phyloP scores from a whole-genome alignment of 2,888 invertebrate genomes.

The Plagodis dolabraria region DNA sequence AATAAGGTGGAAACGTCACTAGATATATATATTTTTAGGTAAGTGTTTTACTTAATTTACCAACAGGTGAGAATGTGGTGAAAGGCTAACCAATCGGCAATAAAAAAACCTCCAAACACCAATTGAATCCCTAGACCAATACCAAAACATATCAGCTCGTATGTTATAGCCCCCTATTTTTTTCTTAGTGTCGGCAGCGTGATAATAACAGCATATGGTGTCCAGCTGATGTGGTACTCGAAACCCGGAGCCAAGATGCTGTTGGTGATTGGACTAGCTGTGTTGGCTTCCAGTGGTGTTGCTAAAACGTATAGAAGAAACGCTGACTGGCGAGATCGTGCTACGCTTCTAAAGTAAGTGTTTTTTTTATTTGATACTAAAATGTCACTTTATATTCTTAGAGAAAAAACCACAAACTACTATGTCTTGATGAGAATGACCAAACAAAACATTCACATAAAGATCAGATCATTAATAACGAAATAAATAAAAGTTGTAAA shows the following conservation, averaged over 20 bases:
- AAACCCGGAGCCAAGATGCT: conserved; percentile 81
- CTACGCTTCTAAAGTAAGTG: conserved; percentile 89
- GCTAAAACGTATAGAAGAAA: conserved; percentile 89
- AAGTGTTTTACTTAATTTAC: too few species aligned
- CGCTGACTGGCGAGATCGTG: conserved; percentile 91
- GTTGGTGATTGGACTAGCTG: conserved; percentile 82
- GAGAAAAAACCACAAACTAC: neutral
- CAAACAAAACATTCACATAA: too few species aligned
- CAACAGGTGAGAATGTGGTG: too few species aligned
- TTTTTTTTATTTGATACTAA: neutral
- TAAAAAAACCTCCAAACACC: too few species aligned
- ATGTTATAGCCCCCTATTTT: neutral
- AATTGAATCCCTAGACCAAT: too few species aligned
- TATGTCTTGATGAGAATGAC: too few species aligned
- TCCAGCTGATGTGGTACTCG: conserved; percentile 88
- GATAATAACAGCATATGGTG: conserved; percentile 91
- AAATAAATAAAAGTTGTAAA: too few species aligned
- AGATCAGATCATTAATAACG: too few species aligned
- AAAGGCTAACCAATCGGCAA: too few species aligned
- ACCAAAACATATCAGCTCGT: too few species aligned
- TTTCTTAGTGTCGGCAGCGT: conserved; percentile 90
- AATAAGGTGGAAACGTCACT: too few species aligned
- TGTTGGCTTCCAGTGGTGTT: conserved; percentile 87
- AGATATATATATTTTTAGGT: too few species aligned
- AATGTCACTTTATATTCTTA: neutral